A percentile compares a stretch with the other conserved stretches of the same genome.
Conservation (phyloP, 2,888 invertebrate genomes). For the Junonia oenone region DNA sequence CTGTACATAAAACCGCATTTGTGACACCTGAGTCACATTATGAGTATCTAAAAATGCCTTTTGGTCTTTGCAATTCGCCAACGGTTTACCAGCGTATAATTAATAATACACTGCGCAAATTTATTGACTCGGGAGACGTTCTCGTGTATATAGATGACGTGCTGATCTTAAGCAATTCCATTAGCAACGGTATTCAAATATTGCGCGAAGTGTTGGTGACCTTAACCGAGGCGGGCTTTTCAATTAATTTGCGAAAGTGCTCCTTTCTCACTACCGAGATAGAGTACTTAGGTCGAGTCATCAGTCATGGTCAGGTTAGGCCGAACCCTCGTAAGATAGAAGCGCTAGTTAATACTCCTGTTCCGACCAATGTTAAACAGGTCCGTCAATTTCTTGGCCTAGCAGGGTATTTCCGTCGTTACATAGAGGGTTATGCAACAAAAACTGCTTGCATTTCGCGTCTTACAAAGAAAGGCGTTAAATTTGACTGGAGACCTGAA, state of each 20-base stretch:
- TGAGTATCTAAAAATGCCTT: constrained; percentile 20
- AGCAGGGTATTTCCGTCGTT: not conserved
- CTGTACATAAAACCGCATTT: constrained; percentile 14
- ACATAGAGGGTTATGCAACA: not conserved
- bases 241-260: constrained; percentile 30
- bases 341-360: not conserved
- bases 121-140: constrained; percentile 5
- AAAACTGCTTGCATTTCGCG: not conserved
- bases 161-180: too few relatives aligned
- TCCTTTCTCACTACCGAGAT: not conserved
- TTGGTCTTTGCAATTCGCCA: constrained; percentile 18
- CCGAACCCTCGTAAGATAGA: not conserved
- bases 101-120: constrained; percentile 8
- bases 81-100: constrained; percentile 21
- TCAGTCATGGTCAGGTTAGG: not conserved
- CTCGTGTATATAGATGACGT: too few relatives aligned
- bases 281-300: too few relatives aligned
- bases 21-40: constrained; percentile 17
- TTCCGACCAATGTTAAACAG: not conserved
- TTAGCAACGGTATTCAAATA: too few relatives aligned
- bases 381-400: not conserved
- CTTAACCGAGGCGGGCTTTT: constrained; percentile 22
- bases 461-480: not conserved
- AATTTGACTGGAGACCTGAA: not conserved
- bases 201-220: too few relatives aligned